Conservation (phyloP, 1,140 invertebrate genomes). For the Conus ventricosus region DNA sequence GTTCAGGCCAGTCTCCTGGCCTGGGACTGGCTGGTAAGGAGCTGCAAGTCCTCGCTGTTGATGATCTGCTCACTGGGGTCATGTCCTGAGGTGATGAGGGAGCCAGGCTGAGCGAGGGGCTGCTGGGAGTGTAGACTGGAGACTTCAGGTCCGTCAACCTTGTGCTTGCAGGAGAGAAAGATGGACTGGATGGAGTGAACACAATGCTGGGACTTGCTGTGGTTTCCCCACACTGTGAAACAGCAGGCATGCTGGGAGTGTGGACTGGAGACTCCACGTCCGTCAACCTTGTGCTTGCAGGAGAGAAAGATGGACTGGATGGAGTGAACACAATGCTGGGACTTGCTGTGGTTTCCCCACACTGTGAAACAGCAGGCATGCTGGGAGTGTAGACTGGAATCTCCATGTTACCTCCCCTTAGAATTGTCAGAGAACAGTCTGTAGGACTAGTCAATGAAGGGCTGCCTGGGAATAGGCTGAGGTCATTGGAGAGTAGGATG, state of each 20-base stretch:
- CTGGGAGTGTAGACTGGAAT: conserved; percentile 78
- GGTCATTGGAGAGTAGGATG: conserved; percentile 79
- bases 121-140: conserved; percentile 84
- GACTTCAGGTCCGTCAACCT: background rate
- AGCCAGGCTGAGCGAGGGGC: conserved; percentile 78
- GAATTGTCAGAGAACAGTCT: conserved; percentile 76
- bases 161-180: conserved; percentile 79
- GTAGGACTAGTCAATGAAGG: conserved; percentile 73
- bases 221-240: conserved; percentile 80
- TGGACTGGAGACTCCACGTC: conserved; percentile 73
- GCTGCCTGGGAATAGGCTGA: conserved; percentile 82
- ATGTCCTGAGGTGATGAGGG: conserved; percentile 78
- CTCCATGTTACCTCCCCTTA: conserved; percentile 80
- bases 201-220: conserved; percentile 76
- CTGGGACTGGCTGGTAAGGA: background rate
- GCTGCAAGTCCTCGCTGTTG: background rate
- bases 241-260: conserved; percentile 85
- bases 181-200: conserved; percentile 86
- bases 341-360: conserved; percentile 77
- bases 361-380: conserved; percentile 87
- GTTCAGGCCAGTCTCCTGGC: background rate
- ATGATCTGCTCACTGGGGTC: background rate
- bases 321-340: conserved; percentile 82
- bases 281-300: conserved; percentile 72
- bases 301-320: conserved; percentile 83